Conservation (phyloP, 2,113 vertebrate genomes). For the Orthochromis indermauri region DNA sequence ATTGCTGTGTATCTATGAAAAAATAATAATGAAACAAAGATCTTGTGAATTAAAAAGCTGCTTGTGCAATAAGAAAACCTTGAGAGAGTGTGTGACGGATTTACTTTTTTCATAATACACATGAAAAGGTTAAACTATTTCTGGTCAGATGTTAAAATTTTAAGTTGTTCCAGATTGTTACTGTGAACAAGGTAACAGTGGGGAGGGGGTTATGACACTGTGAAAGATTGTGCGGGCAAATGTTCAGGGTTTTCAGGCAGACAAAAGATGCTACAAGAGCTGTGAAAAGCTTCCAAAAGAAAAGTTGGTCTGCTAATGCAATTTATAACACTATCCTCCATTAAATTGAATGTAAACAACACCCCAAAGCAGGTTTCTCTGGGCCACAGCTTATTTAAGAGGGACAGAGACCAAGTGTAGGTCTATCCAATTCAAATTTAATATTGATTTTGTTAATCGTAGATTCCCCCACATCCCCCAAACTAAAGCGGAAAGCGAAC, state of each 20-base stretch:
- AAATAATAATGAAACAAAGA: not conserved
- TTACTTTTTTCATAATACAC: not conserved
- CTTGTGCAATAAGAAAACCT: not conserved
- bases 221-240: not conserved
- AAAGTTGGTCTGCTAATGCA: not conserved
- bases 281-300: not conserved
- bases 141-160: not conserved
- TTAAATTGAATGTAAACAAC: not conserved
- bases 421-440: not conserved
- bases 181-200: not conserved
- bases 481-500: not conserved
- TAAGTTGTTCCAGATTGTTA: not conserved
- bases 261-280: not conserved
- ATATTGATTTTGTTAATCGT: not conserved
- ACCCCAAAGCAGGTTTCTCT: not conserved
- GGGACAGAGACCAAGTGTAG: not conserved
- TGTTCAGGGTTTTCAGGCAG: not conserved
- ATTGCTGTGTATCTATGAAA: not conserved
- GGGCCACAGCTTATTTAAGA: not conserved
- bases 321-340: not conserved
- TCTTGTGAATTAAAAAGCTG: not conserved
- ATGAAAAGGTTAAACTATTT: not conserved
- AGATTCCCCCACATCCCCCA: not conserved
- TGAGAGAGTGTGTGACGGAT: fast-evolving
- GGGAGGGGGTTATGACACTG: not conserved